Evolutionary conservation across 2,113 vertebrate genomes (phyloP).

Genomic region (Crypturellus undulatus): DNA sequence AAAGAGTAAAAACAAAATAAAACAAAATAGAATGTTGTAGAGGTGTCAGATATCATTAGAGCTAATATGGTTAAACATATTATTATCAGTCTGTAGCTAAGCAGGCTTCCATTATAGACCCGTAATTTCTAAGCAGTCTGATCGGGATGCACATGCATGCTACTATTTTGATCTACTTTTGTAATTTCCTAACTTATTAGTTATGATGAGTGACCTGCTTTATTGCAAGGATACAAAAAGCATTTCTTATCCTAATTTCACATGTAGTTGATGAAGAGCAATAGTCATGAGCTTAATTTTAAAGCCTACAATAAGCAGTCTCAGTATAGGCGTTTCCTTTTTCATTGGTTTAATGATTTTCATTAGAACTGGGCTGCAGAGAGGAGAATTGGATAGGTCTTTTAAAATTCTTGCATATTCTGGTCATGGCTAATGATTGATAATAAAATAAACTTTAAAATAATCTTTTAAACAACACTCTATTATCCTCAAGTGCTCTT

Average conservation of each 20-base stretch:
- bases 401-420: neutral
- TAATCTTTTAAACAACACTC: neutral
- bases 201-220: neutral
- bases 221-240: neutral
- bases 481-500: neutral
- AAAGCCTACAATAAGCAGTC: neutral
- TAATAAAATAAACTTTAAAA: neutral
- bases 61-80: neutral
- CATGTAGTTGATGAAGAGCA: neutral
- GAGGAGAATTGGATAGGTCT: neutral
- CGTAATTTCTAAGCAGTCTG: fast-evolving
- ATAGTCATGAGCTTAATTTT: neutral
- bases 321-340: neutral
- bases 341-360: neutral
- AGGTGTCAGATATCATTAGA: neutral
- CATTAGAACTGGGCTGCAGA: neutral
- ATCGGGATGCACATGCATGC: neutral
- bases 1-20: neutral
- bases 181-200: neutral
- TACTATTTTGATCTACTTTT: neutral
- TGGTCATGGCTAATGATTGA: neutral
- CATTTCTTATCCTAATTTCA: constrained; percentile 9
- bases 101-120: neutral
- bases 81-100: neutral
- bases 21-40: neutral